Base-by-base conservation (phyloP, 2,113 vertebrate genomes). In the Percopsis transmontana region DNA sequence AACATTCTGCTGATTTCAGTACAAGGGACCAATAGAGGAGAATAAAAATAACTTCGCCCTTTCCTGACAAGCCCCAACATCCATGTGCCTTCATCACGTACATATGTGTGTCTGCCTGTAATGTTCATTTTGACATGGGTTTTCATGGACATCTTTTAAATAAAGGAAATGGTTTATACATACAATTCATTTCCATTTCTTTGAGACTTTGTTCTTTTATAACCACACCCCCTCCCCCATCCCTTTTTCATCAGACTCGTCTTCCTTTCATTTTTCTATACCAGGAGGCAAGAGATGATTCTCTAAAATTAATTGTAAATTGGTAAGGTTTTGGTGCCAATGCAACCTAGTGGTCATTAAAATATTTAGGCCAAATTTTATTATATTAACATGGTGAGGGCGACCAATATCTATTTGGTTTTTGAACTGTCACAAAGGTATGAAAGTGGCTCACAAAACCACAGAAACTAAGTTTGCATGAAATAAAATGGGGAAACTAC, bases 11-110 rank as follows among this genome's bases (percentile, higher is more conserved):
- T 27, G 13, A 10, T 7, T 20, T 20, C 11, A 53, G 51, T 20
- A 23, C 20, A 53, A 52, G 10, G 23, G 23, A 21, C 20, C 12
- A 45, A 24, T 16, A n/a, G 24, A 59, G 5, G 15, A 23, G 16
- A 40, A 21, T 64, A 44, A 63, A 53, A 16, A 21, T 42, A 55
- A 19, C 39, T 60, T 23, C 48, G 56, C 56, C 41, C 39, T 54
- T 66, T 44, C 60, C 64, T 20, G 33, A 64, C 33, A 63, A 44
- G 40, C 33, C 59, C 82, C 73, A 82, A 72, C 85, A 63, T 91
- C 92, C 91, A 87, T 89, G 96, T 98, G 96, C 95, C 97, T 98
- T 98, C 92, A 90, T 91, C 90, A 41, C 78, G 64, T 85, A 72
- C 73, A 65, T 84, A 20, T 76, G 89, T 92, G 77, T 90, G 79